These are phyloP conservation scores for Casuarius casuarius DNA, from an alignment of 2,113 vertebrate genomes.

Conservation along the genomic window DNA sequence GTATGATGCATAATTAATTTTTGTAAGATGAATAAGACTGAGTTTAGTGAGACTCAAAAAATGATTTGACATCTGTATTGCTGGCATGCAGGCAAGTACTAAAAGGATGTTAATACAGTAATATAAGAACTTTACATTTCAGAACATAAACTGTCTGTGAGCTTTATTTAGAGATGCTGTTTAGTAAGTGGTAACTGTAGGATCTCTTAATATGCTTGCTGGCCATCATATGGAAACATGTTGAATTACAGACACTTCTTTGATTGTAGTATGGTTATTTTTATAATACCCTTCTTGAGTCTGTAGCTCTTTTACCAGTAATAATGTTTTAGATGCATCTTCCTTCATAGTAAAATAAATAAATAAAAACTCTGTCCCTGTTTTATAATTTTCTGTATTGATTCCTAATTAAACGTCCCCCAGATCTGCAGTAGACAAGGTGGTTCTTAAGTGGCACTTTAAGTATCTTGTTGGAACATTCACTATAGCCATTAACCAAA, in stretches of 20 bases:
- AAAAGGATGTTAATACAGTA: neutral
- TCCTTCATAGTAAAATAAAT: neutral
- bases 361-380: neutral
- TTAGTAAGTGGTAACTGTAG: neutral
- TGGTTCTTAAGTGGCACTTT: neutral
- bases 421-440: neutral
- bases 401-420: neutral
- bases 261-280: neutral
- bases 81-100: neutral
- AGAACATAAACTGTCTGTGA: neutral
- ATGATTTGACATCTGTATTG: neutral
- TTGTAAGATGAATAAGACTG: neutral
- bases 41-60: slow-evolving; percentile 34
- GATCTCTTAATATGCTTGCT: neutral
- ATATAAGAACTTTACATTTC: neutral
- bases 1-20: neutral
- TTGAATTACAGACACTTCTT: neutral
- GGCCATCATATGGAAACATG: neutral
- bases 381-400: neutral
- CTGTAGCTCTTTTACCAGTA: neutral
- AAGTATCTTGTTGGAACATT: neutral
- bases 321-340: neutral
- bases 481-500: neutral
- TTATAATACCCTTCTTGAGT: neutral
- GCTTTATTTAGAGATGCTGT: neutral